phyloP scores from a whole-genome alignment of 2,113 vertebrate species.

The Pachyramphus minor region DNA sequence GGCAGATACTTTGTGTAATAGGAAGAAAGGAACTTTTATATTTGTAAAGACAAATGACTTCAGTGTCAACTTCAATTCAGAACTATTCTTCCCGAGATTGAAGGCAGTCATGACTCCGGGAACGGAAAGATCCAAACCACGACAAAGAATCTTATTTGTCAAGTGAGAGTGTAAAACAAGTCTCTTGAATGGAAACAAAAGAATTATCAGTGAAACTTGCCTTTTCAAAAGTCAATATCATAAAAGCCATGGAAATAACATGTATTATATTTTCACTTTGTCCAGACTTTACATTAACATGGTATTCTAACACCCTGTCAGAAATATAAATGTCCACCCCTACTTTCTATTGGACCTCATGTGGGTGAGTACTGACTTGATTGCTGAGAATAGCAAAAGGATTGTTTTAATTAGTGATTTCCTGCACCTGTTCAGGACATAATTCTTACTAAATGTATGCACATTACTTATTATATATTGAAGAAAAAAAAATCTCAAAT shows the following conservation, averaged over 20 bases:
- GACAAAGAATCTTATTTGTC: conserved; percentile 21
- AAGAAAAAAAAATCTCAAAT: not conserved
- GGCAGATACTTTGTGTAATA: not conserved
- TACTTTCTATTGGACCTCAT: not conserved
- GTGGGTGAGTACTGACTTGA: not conserved
- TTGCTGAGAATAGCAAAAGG: not conserved
- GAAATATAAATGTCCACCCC: not conserved
- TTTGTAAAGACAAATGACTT: conserved; percentile 26
- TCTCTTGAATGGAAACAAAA: conserved; percentile 3
- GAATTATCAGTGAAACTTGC: not conserved
- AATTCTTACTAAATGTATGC: not conserved
- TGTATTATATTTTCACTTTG: not conserved
- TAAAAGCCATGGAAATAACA: not conserved
- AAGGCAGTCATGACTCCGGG: conserved; percentile 8
- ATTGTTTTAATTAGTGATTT: not conserved
- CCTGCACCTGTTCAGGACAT: not conserved
- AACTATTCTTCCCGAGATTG: conserved; percentile 10
- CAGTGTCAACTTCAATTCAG: not conserved
- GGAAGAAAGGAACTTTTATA: conserved; percentile 1
- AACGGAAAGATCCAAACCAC: not conserved
- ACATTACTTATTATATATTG: not conserved
- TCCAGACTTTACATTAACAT: not conserved
- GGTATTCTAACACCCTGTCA: not conserved
- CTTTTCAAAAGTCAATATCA: not conserved
- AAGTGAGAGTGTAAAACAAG: not conserved